A percentile compares a stretch with the other conserved stretches of the same genome.
These are phyloP conservation scores for Falcaria lacertinaria DNA, from an alignment of 2,888 invertebrate species.

Conservation along the genomic window DNA sequence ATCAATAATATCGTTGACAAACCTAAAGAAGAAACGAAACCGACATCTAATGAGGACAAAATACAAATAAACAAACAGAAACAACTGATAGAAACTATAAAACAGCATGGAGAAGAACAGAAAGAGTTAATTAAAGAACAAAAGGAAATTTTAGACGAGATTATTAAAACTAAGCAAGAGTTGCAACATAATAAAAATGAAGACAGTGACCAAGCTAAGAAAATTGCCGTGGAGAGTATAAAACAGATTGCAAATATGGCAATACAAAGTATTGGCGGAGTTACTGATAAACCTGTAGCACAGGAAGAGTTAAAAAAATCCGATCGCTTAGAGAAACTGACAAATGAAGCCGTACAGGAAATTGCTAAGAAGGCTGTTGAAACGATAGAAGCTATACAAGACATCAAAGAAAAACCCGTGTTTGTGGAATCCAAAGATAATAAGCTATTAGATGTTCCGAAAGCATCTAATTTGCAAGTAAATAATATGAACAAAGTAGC, in stretches of 20 bases:
- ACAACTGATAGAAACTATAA: constrained; percentile 81
- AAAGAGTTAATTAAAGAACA: constrained; percentile 84
- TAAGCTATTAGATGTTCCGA: not conserved
- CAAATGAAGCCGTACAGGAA: constrained; percentile 64
- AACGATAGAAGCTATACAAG: constrained; percentile 66
- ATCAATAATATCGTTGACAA: constrained; percentile 15
- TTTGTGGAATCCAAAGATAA: not conserved
- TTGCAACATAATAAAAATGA: constrained; percentile 67
- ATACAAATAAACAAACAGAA: constrained; percentile 61
- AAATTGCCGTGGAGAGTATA: constrained; percentile 73
- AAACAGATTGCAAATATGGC: constrained; percentile 72
- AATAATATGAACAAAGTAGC: constrained; percentile 4
- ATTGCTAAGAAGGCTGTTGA: constrained; percentile 70
- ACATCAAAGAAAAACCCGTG: constrained; percentile 46
- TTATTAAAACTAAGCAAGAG: constrained; percentile 78
- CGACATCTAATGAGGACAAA: constrained; percentile 27
- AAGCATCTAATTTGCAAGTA: not conserved
- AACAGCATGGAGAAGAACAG: constrained; percentile 84
- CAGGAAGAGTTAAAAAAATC: constrained; percentile 30
- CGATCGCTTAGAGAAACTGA: constrained; percentile 45
- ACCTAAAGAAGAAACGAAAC: constrained; percentile 17
- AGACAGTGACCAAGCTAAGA: constrained; percentile 66
- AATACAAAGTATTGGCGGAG: constrained; percentile 64
- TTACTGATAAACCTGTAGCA: constrained; percentile 51
- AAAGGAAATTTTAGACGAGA: constrained; percentile 81